Evolutionary conservation across 2,888 invertebrate species (phyloP), one percentile per base, ranked within the genome.

Genomic region (Leptinotarsa rubiginosa): DNA sequence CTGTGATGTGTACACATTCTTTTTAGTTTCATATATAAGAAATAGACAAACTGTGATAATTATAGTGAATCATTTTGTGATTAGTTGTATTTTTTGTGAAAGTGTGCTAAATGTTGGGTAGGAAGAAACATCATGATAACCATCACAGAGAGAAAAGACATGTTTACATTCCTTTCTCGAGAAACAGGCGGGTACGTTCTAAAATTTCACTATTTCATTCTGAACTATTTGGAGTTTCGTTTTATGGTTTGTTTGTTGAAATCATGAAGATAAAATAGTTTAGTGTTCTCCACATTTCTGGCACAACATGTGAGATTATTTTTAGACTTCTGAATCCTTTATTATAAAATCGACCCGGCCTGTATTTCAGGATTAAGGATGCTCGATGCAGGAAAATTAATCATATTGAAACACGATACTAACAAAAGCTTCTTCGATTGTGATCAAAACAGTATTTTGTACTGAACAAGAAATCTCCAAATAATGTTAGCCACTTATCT

Each of bases 151-250:
- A 80, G 31, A 82, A 81, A 68, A 82, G 79, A 68, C 84, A 83
- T 69, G 78, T 80, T 67, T 86, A 85, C 77, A 86, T 86, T 75
- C 85, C 86, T 25, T 86, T 86, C 74, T 83, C 84, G 16, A 80
- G 82, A 70, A 83, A 81, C 59, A 81, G 85, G 76, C 81, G 85
- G 85, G 86, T 86, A 85, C 83, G 79, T 80, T 41, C 78, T 76
- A 41, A n/a, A 56, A 49, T 16, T 62, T 52, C 65, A 20, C 47
- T 56, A 18, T 65, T 72, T 69, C 64, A 69, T 72, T 62, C 69
- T 69, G 69, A 65, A 25, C 25, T 56, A 20, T 56, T 56, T 15
- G 20, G 56, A 56, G 20, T 22, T 56, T 13, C 56, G 5, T 15
- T 20, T 56, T 56, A 56, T 56, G 56, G 56, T 56, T 56, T 56